Evolutionary conservation across 2,797 vertebrate species (phyloP), one percentile per base, ranked within the genome.

Genomic region (Spinus pinus): DNA sequence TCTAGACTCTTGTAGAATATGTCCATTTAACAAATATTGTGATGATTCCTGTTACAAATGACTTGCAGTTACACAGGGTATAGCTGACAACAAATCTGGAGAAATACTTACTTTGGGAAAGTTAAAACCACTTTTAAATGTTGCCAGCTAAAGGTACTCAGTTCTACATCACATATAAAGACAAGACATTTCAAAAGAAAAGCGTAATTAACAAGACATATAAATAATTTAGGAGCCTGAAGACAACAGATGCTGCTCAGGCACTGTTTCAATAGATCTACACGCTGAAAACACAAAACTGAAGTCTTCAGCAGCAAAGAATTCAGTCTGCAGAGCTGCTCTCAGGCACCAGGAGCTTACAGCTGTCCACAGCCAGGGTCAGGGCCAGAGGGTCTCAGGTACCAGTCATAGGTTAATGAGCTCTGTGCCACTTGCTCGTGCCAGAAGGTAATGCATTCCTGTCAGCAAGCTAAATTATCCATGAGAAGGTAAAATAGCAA

Each of bases 61-160:
- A 47, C 33, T 61, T 58, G 6, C 9, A 31, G 8, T 28, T 66
- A 83, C 10, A 39, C 1, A 21, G 7, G 21, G 3, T 64, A 51
- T 6, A 17, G 31, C 0, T 60, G 23, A 54, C 75, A 66, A 62
- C 1, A 56, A 27, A 60, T 1, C 4, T 47, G 24, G 6, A 74
- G 14, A 83, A 70, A 46, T 46, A 28, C n/a, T 8, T 2, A 64
- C 9, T 41, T 14, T 21, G 28, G 16, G 31, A 71, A 90, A 80
- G 5, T 31, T 24, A 71, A 77, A 80, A 19, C 0, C 14, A 1
- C 7, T 11, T 20, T n/a, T 50, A 22, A 35, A 12, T 6, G 0
- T 28, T 60, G 8, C 5, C 25, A 42, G 6, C 21, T 61, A 62
- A 62, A 87, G 27, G 39, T 1, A 28, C 3, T 30, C 10, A 16